phyloP scores from a whole-genome alignment of 2,113 vertebrate genomes.

The Paramormyrops kingsleyae region DNA sequence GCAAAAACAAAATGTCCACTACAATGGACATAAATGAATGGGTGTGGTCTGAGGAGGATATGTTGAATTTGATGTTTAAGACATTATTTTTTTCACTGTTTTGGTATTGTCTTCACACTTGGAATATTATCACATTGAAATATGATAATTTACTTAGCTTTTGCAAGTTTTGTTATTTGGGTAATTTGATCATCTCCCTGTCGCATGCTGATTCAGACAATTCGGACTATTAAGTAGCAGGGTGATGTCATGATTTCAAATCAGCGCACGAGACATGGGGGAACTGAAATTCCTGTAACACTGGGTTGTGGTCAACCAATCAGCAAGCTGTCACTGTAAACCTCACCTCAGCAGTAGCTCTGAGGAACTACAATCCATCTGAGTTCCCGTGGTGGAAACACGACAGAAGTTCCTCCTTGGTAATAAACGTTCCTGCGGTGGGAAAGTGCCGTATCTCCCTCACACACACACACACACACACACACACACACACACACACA shows the following conservation, averaged over 20 bases:
- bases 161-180: not conserved
- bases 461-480: no score
- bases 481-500: not conserved
- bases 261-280: not conserved
- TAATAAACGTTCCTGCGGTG: not conserved
- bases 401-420: not conserved
- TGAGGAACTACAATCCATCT: not conserved
- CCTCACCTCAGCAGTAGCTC: not conserved
- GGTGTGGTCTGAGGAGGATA: not conserved
- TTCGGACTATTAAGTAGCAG: no score
- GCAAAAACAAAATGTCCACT: no score
- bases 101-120: not conserved
- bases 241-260: not conserved
- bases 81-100: not conserved
- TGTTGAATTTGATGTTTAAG: not conserved
- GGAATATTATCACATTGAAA: not conserved
- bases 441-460: not conserved
- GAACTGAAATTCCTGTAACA: not conserved
- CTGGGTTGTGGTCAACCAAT: not conserved
- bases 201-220: not conserved
- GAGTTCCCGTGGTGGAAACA: not conserved
- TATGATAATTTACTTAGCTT: not conserved
- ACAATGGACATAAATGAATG: no score
- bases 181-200: not conserved
- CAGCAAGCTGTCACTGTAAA: not conserved